phyloP scores from a whole-genome alignment of 2,888 invertebrate species.

The Dryobotodes eremita region DNA sequence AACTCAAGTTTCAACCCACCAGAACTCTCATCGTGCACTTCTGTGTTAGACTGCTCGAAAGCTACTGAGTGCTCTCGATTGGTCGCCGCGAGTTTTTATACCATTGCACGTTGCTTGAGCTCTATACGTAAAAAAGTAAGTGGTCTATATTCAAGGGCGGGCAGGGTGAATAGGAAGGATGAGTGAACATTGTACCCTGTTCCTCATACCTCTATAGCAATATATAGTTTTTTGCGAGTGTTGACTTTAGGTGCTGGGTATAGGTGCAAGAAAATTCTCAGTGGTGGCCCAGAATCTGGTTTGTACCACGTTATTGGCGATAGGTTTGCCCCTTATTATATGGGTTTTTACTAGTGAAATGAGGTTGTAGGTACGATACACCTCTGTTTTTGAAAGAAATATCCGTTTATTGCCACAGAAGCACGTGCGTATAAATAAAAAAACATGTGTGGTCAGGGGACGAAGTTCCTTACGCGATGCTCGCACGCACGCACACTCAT shows the following conservation, averaged over 20 bases:
- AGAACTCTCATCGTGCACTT: slow-evolving; percentile 90
- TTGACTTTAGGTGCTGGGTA: background rate
- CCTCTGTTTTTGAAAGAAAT: background rate
- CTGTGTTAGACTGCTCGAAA: slow-evolving; percentile 89
- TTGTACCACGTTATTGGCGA: background rate
- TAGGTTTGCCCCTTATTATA: background rate
- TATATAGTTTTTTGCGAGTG: background rate
- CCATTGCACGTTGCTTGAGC: slow-evolving; percentile 75
- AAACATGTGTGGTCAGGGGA: background rate
- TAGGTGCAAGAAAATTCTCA: background rate
- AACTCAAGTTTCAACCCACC: slow-evolving; percentile 81
- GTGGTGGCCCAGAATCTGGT: background rate
- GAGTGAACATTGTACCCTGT: background rate
- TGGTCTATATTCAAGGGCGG: slow-evolving; percentile 87
- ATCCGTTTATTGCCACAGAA: background rate
- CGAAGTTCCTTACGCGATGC: background rate
- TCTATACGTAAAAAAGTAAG: slow-evolving; percentile 88
- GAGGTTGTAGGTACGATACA: background rate
- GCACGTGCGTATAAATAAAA: background rate
- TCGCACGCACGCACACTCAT: background rate
- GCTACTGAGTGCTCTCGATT: slow-evolving; percentile 89
- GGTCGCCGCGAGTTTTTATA: slow-evolving; percentile 86
- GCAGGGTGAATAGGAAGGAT: slow-evolving; percentile 87
- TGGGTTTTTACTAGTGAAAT: background rate
- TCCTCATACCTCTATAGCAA: background rate